Percentiles rank a stretch among this genome's conserved stretches.
Evolutionary conservation across 2,888 invertebrate species (phyloP).

Genomic region (Coelinius sp.): DNA sequence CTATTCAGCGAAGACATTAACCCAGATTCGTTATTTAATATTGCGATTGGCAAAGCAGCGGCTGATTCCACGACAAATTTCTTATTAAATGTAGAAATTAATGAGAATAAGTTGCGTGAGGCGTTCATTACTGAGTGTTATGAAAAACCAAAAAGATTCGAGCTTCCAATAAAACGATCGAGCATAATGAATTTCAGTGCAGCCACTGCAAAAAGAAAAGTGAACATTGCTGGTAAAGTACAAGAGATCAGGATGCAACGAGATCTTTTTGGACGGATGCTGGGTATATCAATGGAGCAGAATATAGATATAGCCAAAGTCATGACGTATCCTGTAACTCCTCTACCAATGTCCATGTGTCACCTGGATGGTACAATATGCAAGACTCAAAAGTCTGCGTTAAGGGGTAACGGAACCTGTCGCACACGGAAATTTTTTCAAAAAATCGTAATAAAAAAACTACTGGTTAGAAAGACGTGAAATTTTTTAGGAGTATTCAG

Average conservation of each 20-base stretch:
- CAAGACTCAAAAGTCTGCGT: constrained; percentile 26
- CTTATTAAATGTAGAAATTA: constrained; percentile 46
- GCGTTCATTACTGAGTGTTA: constrained; percentile 47
- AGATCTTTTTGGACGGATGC: constrained; percentile 42
- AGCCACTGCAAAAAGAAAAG: constrained; percentile 34
- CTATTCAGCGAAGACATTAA: constrained; percentile 48
- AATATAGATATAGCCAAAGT: constrained; percentile 36
- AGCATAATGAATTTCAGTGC: constrained; percentile 46
- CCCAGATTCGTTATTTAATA: constrained; percentile 45
- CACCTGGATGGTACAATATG: constrained; percentile 32
- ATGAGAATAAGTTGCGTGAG: constrained; percentile 25
- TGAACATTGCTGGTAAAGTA: constrained; percentile 37
- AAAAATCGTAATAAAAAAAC: no score
- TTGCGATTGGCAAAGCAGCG: constrained; percentile 51
- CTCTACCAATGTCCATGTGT: constrained; percentile 27
- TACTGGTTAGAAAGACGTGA: no score
- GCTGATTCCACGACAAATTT: constrained; percentile 43
- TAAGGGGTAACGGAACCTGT: no score
- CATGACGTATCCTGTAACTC: constrained; percentile 32
- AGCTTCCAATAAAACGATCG: constrained; percentile 43
- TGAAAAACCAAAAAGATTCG: constrained; percentile 40
- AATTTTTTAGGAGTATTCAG: no score
- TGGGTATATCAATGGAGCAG: constrained; percentile 39
- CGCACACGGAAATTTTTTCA: no score
- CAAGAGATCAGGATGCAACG: constrained; percentile 41